phyloP scores from a whole-genome alignment of 2,888 invertebrate species.

The Pseudococcus longispinus region DNA sequence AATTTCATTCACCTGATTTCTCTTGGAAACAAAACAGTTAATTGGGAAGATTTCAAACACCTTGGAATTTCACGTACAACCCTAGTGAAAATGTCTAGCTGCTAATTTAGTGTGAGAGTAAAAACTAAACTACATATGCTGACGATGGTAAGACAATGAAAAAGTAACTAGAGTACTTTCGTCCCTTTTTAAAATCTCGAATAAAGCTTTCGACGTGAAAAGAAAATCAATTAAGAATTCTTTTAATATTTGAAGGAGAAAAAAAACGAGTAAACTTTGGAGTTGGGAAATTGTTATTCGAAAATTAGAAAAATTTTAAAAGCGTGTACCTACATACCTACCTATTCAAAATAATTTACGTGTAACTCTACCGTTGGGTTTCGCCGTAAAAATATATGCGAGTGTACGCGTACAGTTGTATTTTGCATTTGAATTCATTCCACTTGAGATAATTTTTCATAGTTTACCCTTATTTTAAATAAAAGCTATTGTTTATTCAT shows the following conservation, averaged over 20 bases:
- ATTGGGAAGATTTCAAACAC: neutral
- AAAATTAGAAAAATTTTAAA: conserved; percentile 2
- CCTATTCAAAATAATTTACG: neutral
- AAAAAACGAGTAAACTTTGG: neutral
- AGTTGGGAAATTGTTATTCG: neutral
- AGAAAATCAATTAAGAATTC: neutral
- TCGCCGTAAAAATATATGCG: neutral
- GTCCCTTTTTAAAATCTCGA: neutral
- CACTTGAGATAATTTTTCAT: conserved; percentile 10
- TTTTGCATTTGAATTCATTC: neutral
- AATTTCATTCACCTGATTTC: too few species aligned
- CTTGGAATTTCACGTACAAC: neutral
- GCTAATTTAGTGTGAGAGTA: neutral
- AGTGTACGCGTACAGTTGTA: neutral
- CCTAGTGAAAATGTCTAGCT: neutral
- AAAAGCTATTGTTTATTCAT: conserved; percentile 23
- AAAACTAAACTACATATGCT: neutral
- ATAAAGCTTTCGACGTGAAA: neutral
- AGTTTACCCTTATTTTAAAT: conserved; percentile 22
- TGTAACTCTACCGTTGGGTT: neutral
- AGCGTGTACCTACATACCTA: neutral
- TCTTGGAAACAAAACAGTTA: neutral
- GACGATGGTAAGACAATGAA: neutral
- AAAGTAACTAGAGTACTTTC: neutral
- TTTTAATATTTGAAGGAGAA: neutral